These are phyloP conservation scores for Hybognathus amarus DNA, from an alignment of 2,797 vertebrate genomes.

Conservation along the genomic window DNA sequence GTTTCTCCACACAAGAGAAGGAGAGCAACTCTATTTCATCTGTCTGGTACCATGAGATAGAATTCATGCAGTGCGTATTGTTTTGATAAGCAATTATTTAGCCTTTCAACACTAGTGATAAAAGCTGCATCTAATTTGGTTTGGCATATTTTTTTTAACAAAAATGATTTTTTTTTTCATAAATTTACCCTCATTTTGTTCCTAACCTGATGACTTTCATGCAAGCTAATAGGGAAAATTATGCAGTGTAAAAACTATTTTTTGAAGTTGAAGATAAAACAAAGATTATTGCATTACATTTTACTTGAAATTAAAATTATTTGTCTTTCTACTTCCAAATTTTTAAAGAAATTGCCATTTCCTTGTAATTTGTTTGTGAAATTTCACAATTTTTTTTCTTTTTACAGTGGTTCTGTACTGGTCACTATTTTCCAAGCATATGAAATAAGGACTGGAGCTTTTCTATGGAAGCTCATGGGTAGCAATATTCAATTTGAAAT, in stretches of 20 bases:
- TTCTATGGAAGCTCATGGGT: too few species aligned
- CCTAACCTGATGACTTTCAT: background rate
- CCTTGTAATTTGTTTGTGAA: background rate
- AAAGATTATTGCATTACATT: background rate
- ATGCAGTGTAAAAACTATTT: background rate
- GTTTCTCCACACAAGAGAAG: conserved; percentile 9
- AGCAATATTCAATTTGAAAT: too few species aligned
- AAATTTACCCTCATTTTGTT: background rate
- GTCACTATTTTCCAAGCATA: background rate
- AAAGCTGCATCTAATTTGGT: conserved; percentile 35
- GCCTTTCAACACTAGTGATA: conserved; percentile 8
- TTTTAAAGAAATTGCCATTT: background rate
- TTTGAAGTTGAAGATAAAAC: background rate
- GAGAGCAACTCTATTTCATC: conserved; percentile 22
- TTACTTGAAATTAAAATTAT: background rate
- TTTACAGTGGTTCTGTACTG: background rate
- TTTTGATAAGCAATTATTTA: conserved; percentile 25
- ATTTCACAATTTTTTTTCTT: background rate
- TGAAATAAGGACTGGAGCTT: too few species aligned
- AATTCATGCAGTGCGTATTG: conserved; percentile 18
- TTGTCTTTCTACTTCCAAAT: background rate
- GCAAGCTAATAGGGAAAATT: background rate
- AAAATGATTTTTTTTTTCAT: background rate
- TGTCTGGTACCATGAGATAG: background rate
- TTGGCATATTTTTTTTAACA: background rate